phyloP scores from a whole-genome alignment of 2,113 vertebrate species.

The Abramis brama region DNA sequence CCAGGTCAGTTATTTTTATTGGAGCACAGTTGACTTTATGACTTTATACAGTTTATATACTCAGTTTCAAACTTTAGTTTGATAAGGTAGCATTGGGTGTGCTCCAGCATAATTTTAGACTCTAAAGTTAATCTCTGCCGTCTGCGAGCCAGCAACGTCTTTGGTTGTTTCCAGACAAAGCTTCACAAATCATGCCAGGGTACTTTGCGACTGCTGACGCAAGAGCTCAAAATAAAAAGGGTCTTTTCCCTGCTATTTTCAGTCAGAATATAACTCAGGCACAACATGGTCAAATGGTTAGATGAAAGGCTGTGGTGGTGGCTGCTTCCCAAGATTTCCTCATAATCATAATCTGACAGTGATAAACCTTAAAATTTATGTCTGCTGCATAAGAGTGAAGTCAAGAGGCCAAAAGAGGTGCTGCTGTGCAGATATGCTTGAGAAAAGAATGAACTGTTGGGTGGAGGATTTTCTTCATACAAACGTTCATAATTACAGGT shows the following conservation, averaged over 20 bases:
- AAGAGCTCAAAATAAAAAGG: slow-evolving; percentile 35
- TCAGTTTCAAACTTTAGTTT: not conserved
- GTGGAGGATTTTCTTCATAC: not conserved
- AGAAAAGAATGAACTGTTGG: not conserved
- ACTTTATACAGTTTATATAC: not conserved
- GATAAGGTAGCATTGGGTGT: slow-evolving; percentile 36
- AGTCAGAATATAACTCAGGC: slow-evolving; percentile 14
- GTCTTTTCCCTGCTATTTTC: slow-evolving; percentile 17
- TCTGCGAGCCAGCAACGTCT: not conserved
- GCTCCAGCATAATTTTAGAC: slow-evolving; percentile 28
- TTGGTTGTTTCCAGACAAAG: slow-evolving; percentile 17
- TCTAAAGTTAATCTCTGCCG: not conserved
- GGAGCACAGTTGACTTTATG: slow-evolving; percentile 1
- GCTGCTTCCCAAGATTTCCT: slow-evolving; percentile 1
- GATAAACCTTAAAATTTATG: slow-evolving; percentile 2
- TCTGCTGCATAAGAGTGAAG: not conserved
- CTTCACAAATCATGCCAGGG: slow-evolving; percentile 30
- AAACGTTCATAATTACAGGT: not conserved
- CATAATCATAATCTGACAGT: slow-evolving; percentile 5
- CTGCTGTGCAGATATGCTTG: not conserved
- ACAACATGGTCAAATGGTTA: slow-evolving; percentile 16
- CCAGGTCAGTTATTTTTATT: slow-evolving; percentile 18
- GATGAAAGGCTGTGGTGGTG: slow-evolving; percentile 20
- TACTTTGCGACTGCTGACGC: slow-evolving; percentile 11
- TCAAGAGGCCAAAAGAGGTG: slow-evolving; percentile 4